Evolutionary conservation across 2,888 invertebrate genomes (phyloP).

Genomic region (Ferrisia virgata): DNA sequence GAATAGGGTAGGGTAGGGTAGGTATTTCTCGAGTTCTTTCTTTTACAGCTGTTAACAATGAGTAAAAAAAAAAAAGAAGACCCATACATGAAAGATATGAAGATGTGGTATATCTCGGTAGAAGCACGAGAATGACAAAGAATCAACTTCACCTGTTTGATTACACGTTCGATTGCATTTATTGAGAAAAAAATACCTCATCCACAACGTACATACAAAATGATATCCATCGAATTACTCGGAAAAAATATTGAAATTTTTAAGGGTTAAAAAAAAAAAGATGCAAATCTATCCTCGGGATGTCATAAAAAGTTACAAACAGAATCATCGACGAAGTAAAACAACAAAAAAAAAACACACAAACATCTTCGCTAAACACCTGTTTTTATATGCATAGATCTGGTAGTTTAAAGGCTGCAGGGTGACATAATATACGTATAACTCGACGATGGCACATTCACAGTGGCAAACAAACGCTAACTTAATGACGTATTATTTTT

Average conservation of each 20-base stretch:
- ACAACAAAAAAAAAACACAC: too few species aligned
- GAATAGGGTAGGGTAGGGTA: not conserved
- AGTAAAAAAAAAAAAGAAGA: too few species aligned
- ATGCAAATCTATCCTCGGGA: not conserved
- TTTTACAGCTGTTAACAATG: too few species aligned
- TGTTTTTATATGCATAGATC: not conserved
- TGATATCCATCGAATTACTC: not conserved
- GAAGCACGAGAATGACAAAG: conserved; percentile 3
- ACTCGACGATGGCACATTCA: not conserved
- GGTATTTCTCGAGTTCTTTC: not conserved
- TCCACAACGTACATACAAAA: not conserved
- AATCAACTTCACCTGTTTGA: not conserved
- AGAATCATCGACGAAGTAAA: too few species aligned
- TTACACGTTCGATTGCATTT: not conserved
- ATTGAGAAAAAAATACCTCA: not conserved
- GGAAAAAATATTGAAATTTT: not conserved
- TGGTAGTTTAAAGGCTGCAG: not conserved
- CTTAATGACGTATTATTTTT: not conserved
- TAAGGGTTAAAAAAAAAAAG: not conserved
- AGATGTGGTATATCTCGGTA: too few species aligned
- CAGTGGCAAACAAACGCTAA: not conserved
- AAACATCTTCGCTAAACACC: not conserved
- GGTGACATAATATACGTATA: too few species aligned
- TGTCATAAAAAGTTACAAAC: not conserved
- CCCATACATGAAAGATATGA: too few species aligned